Evolutionary conservation across 2,797 vertebrate genomes (phyloP).

Genomic region (Otolemur crassicaudatus): DNA sequence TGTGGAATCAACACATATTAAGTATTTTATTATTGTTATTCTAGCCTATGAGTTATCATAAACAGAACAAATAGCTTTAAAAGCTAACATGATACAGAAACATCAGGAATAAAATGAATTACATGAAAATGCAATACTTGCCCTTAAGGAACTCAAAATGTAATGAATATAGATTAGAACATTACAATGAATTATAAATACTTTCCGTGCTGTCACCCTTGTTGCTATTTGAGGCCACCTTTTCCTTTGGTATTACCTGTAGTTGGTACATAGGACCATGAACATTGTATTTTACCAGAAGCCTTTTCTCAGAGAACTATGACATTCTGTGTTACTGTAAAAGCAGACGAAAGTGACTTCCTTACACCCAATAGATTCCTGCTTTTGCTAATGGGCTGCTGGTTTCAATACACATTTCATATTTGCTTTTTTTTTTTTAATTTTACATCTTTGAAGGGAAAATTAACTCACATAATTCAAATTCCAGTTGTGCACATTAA

Average conservation of each 20-base stretch:
- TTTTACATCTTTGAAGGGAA: background rate
- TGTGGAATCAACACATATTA: background rate
- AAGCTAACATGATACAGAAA: background rate
- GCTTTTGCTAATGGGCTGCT: background rate
- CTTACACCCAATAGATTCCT: background rate
- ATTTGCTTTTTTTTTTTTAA: background rate
- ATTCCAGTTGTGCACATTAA: background rate
- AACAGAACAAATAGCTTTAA: slow-evolving; percentile 31
- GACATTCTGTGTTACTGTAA: background rate
- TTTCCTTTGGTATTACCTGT: background rate
- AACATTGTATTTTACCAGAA: background rate
- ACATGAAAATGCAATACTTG: background rate
- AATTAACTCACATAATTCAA: background rate
- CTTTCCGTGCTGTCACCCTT: background rate
- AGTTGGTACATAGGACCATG: background rate
- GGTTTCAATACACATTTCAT: background rate
- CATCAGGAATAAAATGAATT: background rate
- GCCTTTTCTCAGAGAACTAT: background rate
- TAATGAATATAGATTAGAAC: background rate
- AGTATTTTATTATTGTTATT: background rate
- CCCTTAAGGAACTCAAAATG: background rate
- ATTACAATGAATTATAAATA: background rate
- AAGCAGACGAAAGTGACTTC: background rate
- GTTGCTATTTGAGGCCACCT: background rate
- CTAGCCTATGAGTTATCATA: background rate